Percentiles rank a stretch among this genome's conserved stretches.
Conservation (phyloP, 2,797 vertebrate genomes). For the Manis javanica region DNA sequence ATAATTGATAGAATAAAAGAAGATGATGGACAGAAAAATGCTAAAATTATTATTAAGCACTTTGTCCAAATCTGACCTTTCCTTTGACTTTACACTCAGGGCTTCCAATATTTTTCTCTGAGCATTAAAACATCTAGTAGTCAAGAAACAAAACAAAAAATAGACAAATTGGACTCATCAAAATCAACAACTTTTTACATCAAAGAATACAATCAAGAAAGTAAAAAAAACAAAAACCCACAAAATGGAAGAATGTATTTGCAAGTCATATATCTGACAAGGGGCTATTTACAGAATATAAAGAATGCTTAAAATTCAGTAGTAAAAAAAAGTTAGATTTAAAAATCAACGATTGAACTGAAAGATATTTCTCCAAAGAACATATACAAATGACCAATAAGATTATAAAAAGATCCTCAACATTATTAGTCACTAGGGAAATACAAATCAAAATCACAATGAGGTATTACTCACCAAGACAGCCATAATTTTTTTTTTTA, state of each 20-base stretch:
- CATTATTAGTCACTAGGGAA: neutral
- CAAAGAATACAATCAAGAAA: neutral
- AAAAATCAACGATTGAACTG: neutral
- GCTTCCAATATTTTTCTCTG: neutral
- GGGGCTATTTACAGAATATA: neutral
- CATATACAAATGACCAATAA: neutral
- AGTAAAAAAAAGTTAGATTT: neutral
- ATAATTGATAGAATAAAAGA: neutral
- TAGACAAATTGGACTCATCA: neutral
- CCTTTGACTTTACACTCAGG: neutral
- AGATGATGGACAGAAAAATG: neutral
- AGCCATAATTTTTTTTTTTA: neutral
- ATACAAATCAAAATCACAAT: neutral
- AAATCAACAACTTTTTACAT: neutral
- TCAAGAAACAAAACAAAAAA: neutral
- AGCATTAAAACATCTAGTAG: slow-evolving; percentile 2
- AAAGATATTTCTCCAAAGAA: neutral
- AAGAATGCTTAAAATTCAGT: neutral
- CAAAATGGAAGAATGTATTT: neutral
- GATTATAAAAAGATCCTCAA: neutral
- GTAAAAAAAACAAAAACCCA: neutral
- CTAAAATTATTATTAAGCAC: neutral
- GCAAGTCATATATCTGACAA: neutral
- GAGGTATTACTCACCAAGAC: neutral
- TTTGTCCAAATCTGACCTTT: neutral